Conservation (phyloP, 2,888 invertebrate species). For the Zele albiditarsus region DNA sequence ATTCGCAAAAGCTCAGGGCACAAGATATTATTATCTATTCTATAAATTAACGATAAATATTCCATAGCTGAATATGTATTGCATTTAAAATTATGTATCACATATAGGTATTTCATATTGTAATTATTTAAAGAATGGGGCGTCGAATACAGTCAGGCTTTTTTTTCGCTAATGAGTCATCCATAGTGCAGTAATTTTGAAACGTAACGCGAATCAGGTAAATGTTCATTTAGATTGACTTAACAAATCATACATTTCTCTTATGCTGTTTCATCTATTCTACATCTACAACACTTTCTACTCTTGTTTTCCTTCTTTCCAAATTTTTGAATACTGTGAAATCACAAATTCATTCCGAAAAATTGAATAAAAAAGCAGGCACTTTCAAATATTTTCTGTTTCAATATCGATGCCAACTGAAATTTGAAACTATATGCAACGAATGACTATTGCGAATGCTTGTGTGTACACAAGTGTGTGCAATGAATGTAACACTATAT, state of each 20-base stretch:
- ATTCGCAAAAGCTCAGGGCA: slow-evolving; percentile 51
- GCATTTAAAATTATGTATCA: slow-evolving; percentile 66
- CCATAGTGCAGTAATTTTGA: slow-evolving; percentile 1
- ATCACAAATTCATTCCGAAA: slow-evolving; percentile 27
- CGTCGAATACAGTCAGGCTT: slow-evolving; percentile 61
- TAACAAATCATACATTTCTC: slow-evolving; percentile 1
- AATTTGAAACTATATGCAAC: slow-evolving; percentile 30
- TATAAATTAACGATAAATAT: slow-evolving; percentile 60
- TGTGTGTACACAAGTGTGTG: slow-evolving; percentile 4
- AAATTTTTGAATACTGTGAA: not conserved
- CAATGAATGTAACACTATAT: not conserved
- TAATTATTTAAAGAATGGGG: slow-evolving; percentile 61
- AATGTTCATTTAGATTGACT: too few species aligned
- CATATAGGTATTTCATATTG: slow-evolving; percentile 63
- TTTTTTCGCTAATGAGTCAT: slow-evolving; percentile 2
- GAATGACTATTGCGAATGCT: slow-evolving; percentile 2
- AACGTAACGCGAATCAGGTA: slow-evolving; percentile 22
- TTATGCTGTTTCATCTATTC: not conserved
- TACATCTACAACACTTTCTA: not conserved
- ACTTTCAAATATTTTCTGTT: slow-evolving; percentile 50
- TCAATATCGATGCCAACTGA: slow-evolving; percentile 33
- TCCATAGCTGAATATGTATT: slow-evolving; percentile 58
- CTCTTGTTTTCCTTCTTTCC: too few species aligned
- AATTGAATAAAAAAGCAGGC: slow-evolving; percentile 44
- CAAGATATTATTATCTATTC: slow-evolving; percentile 51